Base-by-base conservation (phyloP, 2,113 vertebrate species). In the Chaenocephalus aceratus region DNA sequence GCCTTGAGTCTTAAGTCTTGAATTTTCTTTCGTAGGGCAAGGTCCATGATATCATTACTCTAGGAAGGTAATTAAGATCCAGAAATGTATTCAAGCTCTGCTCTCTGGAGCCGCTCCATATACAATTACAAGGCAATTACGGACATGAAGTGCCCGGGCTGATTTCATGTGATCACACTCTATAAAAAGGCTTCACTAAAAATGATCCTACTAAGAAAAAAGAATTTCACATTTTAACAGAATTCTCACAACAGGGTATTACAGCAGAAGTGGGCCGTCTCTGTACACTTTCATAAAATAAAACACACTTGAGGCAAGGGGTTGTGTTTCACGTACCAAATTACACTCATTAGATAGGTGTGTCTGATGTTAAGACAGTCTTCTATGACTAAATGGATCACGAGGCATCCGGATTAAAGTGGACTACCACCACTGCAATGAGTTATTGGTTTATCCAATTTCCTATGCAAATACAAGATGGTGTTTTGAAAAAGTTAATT, bases 101-200 rank as follows among this genome's bases (percentile, higher is more conserved):
- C 54, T 72, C 78, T 61, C 52, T 77, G 60, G 67, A 82, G 53
- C 67, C 36, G 46, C 66, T 77, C 45, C 11, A 45, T 45, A n/a
- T 64, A 49, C n/a, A 68, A 75, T 70, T 63, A 81, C 51, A 6
- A 3, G 1, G 15, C 14, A 74, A 16, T 62, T 11, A 57, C 41
- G 26, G 59, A 11, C 59, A 70, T 57, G 18, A 52, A 62, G 58
- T 30, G 64, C 58, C 57, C 14, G 5, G 18, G 5, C 14, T 56
- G 41, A 30, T 41, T 74, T 49, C 56, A 63, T 36, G 10, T 52
- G 11, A 44, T 68, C n/a, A 74, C n/a, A 57, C 41, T 36, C 16
- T 4, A 41, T 41, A 6, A 44, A 44, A n/a, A 16, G 10, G 58
- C 10, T 48, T 4, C 9, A 58, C 12, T 46, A 58, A 56, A 30